Base-by-base conservation (phyloP, 1,140 invertebrate genomes). In the Aphaenogaster rudis region DNA sequence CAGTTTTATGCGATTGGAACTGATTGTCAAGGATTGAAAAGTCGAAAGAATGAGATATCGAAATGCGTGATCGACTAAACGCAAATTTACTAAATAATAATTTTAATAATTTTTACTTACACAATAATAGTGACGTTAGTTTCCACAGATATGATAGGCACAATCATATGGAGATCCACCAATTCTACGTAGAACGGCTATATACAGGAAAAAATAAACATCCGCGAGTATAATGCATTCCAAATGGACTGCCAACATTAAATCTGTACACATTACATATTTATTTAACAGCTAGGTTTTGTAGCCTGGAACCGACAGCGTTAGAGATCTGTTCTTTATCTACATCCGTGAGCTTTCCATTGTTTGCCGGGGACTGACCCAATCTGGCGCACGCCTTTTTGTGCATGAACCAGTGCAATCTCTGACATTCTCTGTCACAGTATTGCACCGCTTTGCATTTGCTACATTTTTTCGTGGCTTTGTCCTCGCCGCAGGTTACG, bases 401-500 rank as follows among this genome's bases (percentile, higher is more conserved):
- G 94, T 99, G 99, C 88, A 98, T 97, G 91, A 98, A 97, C 99
- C 99, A 99, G 95, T 99, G 99, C 8, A 99, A 95, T 90, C 98
- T 97, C 94, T 99, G 99, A 95, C 99, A 99, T 91, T 98, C 97
- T 88, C 98, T 96, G 94, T 99, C 97, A 95, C 99, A 99, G 94
- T 99, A 99, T 90, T 98, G 97, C 15, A 98, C 98, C 79, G 97
- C 97, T 96, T 99, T 99, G 95, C 99, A 99, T 93, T 98, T 98
- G n/a, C 98, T 97, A 95, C 99, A 99, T 94, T 99, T 98, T 93
- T 99, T 99, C 9, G 97, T 96, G 8, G 98, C 98, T 90, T 98
- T 98, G 81, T 98, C 97, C 92, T 99, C 97, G 0, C 98, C 97
- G 95, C 99, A 99, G 0, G 98, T 98, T 45, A 96, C 96, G 95